Evolutionary conservation across 2,113 vertebrate genomes (phyloP).

Genomic region (Haemorhous mexicanus): DNA sequence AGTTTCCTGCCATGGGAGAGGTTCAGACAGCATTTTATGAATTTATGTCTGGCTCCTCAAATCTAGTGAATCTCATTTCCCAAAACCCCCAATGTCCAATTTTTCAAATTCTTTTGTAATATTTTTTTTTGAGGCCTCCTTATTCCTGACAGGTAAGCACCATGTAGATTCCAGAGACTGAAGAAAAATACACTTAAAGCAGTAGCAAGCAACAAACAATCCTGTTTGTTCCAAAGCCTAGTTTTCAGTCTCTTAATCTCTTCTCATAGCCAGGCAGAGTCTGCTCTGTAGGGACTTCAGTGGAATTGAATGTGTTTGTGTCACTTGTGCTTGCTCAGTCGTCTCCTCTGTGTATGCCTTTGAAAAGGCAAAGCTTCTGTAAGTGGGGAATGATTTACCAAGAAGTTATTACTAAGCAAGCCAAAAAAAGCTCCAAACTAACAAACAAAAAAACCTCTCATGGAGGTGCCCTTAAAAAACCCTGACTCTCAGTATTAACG

Average conservation of each 20-base stretch:
- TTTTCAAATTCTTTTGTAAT: background rate
- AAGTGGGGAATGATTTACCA: background rate
- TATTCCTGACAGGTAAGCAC: background rate
- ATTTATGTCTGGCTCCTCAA: fast-evolving
- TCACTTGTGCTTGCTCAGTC: background rate
- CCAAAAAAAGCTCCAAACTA: background rate
- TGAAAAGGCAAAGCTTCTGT: background rate
- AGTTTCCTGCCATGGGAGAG: background rate
- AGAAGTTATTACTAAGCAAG: background rate
- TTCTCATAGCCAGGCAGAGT: background rate
- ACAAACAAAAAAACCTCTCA: background rate
- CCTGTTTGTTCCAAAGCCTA: background rate
- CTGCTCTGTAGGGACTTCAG: background rate
- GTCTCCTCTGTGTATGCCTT: background rate
- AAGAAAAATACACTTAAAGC: background rate
- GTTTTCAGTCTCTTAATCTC: background rate
- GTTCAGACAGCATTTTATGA: background rate
- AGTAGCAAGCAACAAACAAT: background rate
- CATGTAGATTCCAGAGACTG: fast-evolving
- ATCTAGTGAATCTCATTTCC: background rate
- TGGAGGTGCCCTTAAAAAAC: background rate
- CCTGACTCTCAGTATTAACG: background rate
- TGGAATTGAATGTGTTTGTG: background rate
- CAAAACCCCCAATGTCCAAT: background rate
- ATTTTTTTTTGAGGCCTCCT: background rate